Conservation (phyloP, 2,797 vertebrate genomes). For the Myripristis jacobus region DNA sequence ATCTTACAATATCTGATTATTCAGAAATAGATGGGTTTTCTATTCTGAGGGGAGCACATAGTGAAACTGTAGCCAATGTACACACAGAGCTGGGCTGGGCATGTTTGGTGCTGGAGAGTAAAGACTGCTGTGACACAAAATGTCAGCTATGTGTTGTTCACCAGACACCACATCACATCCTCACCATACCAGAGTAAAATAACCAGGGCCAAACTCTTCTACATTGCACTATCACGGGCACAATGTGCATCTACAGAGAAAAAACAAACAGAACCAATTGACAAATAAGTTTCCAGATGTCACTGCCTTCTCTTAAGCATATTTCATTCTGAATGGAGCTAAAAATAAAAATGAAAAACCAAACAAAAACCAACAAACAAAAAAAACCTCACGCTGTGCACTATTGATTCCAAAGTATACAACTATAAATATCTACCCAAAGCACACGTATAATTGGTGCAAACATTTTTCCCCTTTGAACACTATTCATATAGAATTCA, state of each 20-base stretch:
- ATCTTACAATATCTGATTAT: conserved; percentile 12
- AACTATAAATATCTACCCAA: background rate
- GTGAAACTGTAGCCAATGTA: background rate
- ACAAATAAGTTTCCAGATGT: no score
- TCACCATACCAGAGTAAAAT: background rate
- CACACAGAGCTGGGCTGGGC: conserved; percentile 1
- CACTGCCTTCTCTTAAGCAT: no score
- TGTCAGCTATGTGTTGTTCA: conserved; percentile 3
- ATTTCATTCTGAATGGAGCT: no score
- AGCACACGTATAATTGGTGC: background rate
- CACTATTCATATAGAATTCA: background rate
- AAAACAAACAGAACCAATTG: no score
- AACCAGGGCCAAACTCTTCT: background rate
- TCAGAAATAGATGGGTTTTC: conserved; percentile 9
- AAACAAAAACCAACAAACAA: no score
- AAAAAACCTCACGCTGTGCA: background rate
- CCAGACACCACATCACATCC: conserved; percentile 37
- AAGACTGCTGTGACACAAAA: conserved; percentile 24
- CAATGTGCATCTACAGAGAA: no score
- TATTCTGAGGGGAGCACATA: background rate
- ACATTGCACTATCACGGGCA: no score
- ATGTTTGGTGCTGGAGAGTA: conserved; percentile 11
- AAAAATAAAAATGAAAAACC: no score
- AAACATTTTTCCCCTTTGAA: background rate
- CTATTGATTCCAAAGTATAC: background rate